Percentiles rank a stretch among this genome's conserved stretches.
Conservation (phyloP, 1,140 invertebrate genomes). For the Plodia interpunctella region DNA sequence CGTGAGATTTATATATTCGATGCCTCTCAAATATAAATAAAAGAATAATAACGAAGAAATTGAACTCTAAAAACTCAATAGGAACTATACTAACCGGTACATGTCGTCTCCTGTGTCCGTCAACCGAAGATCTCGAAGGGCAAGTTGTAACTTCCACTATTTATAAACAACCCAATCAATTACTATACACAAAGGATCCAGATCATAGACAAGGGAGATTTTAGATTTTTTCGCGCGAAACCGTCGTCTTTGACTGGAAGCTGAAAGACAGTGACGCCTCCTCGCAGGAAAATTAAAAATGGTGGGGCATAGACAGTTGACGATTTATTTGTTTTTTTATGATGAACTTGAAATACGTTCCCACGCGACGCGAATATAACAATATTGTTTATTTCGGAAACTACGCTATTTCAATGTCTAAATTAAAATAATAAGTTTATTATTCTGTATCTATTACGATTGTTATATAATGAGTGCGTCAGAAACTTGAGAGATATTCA, state of each 20-base stretch:
- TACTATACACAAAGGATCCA: slow-evolving; percentile 26
- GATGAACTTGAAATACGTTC: slow-evolving; percentile 16
- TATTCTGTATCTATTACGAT: slow-evolving; percentile 5
- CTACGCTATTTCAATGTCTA: not conserved
- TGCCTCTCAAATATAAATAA: too few relatives aligned
- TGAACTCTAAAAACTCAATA: slow-evolving; percentile 24
- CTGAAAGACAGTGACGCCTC: slow-evolving; percentile 17
- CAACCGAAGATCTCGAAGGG: slow-evolving; percentile 29
- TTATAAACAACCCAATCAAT: slow-evolving; percentile 49
- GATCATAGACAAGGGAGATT: slow-evolving; percentile 20
- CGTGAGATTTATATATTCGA: too few relatives aligned
- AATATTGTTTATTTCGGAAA: slow-evolving; percentile 4
- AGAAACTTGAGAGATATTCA: not conserved
- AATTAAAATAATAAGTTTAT: slow-evolving; percentile 9
- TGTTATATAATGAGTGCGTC: not conserved
- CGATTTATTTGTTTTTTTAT: not conserved
- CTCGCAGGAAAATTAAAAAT: slow-evolving; percentile 14
- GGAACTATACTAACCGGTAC: slow-evolving; percentile 59
- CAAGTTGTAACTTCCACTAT: slow-evolving; percentile 27
- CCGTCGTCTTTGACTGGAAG: slow-evolving; percentile 31
- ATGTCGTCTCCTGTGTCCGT: slow-evolving; percentile 30
- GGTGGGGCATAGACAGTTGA: slow-evolving; percentile 28
- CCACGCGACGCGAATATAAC: not conserved
- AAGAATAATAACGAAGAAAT: not conserved
- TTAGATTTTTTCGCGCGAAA: slow-evolving; percentile 40